Conservation (phyloP, 2,797 vertebrate species). For the Ctenopoma multispine region DNA sequence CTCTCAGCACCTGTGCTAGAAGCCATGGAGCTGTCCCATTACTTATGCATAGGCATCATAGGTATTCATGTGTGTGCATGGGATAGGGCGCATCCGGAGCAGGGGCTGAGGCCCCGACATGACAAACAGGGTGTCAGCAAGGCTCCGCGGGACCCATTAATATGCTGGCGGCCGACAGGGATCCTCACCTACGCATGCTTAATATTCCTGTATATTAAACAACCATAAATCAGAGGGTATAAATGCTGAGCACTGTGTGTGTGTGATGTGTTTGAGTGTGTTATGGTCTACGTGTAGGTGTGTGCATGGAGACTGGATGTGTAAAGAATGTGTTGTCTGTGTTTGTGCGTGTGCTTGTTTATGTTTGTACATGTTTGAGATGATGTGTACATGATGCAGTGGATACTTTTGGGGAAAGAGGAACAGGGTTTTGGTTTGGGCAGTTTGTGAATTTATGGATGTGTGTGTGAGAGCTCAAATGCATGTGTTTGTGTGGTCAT, state of each 20-base stretch:
- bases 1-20: constrained; percentile 50
- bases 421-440: constrained; percentile 40
- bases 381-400: constrained; percentile 5
- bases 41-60: constrained; percentile 90
- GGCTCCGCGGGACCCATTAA: constrained; percentile 82
- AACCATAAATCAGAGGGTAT: constrained; percentile 86
- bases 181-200: constrained; percentile 81
- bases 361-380: constrained; percentile 39
- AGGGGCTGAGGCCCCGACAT: constrained; percentile 80
- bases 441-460: constrained; percentile 61
- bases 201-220: constrained; percentile 90
- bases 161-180: constrained; percentile 82
- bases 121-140: constrained; percentile 87
- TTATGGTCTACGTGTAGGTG: constrained; percentile 18
- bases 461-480: constrained; percentile 28
- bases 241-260: constrained; percentile 65
- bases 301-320: not conserved
- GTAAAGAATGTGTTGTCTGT: not conserved
- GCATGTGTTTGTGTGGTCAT: constrained; percentile 40
- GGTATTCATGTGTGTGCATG: constrained; percentile 87
- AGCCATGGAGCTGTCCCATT: constrained; percentile 80
- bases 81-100: constrained; percentile 77
- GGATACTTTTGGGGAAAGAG: constrained; percentile 44
- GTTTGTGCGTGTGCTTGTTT: constrained; percentile 26
- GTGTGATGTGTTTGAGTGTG: constrained; percentile 39